Evolutionary conservation across 2,113 vertebrate species (phyloP).

Genomic region (Chaetura pelagica): DNA sequence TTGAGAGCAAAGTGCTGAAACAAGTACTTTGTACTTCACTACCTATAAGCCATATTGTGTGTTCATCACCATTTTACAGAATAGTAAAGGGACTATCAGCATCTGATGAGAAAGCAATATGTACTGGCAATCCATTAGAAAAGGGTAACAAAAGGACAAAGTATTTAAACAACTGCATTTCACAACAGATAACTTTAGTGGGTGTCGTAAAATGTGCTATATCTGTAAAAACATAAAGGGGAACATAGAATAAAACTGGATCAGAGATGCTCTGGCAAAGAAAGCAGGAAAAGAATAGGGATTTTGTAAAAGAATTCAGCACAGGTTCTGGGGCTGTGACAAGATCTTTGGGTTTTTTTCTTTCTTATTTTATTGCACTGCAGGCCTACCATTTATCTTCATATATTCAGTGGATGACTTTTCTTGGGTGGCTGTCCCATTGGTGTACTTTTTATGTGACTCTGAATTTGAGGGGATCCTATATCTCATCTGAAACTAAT

Average conservation of each 20-base stretch:
- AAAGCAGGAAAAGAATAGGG: constrained; percentile 9
- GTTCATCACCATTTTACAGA: constrained; percentile 36
- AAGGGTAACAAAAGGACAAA: constrained; percentile 69
- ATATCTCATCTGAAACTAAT: constrained; percentile 64
- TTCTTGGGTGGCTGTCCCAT: neutral
- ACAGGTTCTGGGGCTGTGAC: neutral
- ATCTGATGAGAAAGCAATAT: constrained; percentile 68
- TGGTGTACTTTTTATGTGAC: neutral
- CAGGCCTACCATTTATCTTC: neutral
- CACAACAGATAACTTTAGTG: constrained; percentile 54
- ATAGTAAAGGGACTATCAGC: constrained; percentile 45
- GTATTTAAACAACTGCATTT: constrained; percentile 55
- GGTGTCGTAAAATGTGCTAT: constrained; percentile 50
- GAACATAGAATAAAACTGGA: constrained; percentile 46
- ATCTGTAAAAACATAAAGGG: constrained; percentile 50
- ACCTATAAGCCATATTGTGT: neutral
- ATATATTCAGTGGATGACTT: neutral
- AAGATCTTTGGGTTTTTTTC: neutral
- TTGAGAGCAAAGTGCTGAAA: constrained; percentile 47
- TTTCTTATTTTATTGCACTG: neutral
- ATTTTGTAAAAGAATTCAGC: constrained; percentile 50
- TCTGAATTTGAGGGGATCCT: neutral
- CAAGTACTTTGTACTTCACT: constrained; percentile 40
- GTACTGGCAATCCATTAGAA: constrained; percentile 61
- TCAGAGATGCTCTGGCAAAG: constrained; percentile 52